A percentile compares a stretch with the other conserved stretches of the same genome.
phyloP scores from a whole-genome alignment of 2,797 vertebrate genomes.

The Gallinago stenura region DNA sequence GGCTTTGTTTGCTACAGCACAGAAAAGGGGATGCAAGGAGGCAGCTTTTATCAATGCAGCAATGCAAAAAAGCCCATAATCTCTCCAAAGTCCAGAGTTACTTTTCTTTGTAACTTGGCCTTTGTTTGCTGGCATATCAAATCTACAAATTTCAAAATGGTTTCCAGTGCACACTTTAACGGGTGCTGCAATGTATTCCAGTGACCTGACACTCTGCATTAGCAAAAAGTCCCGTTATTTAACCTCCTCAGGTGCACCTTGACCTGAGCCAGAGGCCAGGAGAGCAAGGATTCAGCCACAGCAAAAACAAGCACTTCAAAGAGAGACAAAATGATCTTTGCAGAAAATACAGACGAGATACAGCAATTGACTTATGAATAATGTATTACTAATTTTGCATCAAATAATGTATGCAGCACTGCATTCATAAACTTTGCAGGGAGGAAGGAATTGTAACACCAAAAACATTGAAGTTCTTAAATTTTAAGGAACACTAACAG shows the following conservation, averaged over 20 bases:
- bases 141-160: not conserved
- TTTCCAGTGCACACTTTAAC: not conserved
- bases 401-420: not conserved
- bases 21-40: not conserved
- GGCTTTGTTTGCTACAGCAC: conserved; percentile 48
- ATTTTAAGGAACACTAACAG: not conserved
- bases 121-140: not conserved
- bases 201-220: not conserved
- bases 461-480: not conserved
- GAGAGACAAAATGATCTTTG: not conserved
- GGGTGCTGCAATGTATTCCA: not conserved
- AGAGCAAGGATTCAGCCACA: not conserved
- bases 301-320: not conserved
- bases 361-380: not conserved
- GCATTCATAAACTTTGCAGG: not conserved
- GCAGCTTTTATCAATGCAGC: not conserved
- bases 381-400: not conserved
- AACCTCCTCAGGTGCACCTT: not conserved
- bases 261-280: not conserved
- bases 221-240: not conserved
- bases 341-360: not conserved
- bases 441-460: not conserved
- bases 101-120: not conserved
- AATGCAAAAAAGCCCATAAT: not conserved
- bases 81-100: not conserved